phyloP scores from a whole-genome alignment of 2,888 invertebrate genomes.

The Oscheius sp. region DNA sequence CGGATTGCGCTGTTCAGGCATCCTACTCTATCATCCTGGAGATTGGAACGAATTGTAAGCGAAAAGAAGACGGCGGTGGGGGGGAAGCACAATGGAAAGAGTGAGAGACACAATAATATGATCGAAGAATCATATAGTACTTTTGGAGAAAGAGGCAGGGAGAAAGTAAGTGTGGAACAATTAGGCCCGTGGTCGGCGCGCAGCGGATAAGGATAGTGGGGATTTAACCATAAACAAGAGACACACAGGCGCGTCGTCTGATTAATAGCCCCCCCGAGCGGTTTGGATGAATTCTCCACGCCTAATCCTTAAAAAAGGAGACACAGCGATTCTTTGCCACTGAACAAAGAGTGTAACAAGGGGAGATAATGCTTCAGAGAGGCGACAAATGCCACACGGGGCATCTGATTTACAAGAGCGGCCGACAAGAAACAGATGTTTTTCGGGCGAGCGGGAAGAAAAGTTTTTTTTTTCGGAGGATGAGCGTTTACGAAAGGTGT shows the following conservation, averaged over 20 bases:
- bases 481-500: no score
- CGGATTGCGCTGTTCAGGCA: slow-evolving; percentile 41
- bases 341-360: slow-evolving; percentile 26
- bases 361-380: slow-evolving; percentile 23
- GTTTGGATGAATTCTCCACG: not conserved
- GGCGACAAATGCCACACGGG: slow-evolving; percentile 30
- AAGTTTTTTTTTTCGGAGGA: no score
- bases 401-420: slow-evolving; percentile 5
- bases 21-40: slow-evolving; percentile 7
- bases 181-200: slow-evolving; percentile 20
- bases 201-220: slow-evolving; percentile 4
- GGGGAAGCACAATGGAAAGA: slow-evolving; percentile 2
- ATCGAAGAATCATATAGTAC: no score
- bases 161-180: slow-evolving; percentile 25
- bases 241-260: slow-evolving; percentile 13
- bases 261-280: slow-evolving; percentile 26
- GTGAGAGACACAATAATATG: not conserved
- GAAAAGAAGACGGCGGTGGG: not conserved
- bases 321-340: slow-evolving; percentile 1
- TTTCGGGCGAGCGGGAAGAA: not conserved
- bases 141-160: not conserved
- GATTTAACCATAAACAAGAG: slow-evolving; percentile 33
- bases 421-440: slow-evolving; percentile 2
- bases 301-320: not conserved
- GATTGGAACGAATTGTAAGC: not conserved